Evolutionary conservation across 2,113 vertebrate species (phyloP), one percentile per base, ranked within the genome.

Genomic region (Chlorodrepanis virens): DNA sequence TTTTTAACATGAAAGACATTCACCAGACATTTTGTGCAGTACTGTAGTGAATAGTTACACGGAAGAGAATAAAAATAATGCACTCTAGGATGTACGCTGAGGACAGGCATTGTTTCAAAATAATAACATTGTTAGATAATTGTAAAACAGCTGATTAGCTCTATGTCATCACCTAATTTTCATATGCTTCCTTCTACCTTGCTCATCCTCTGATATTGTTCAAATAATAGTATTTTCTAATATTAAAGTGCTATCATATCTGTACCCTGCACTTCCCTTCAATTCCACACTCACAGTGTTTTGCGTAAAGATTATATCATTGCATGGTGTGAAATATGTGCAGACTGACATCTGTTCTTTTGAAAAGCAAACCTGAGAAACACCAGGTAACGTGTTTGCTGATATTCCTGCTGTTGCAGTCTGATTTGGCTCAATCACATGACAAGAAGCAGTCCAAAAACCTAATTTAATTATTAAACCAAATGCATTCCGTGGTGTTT

Each of bases 381-480:
- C 2, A 44, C 47, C 6, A 5, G 33, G n/a, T 39, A 77, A 90
- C 5, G 8, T 17, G 4, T 85, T 69, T 33, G 39, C 74, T 61
- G 42, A 10, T 21, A 47, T 44, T 60, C n/a, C 33, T 50, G 14
- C 13, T 64, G 5, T 31, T 70, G 49, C 25, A 29, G 11, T 18
- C 33, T 50, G 17, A 29, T 74, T 81, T 60, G 21, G 79, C 40
- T 88, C 80, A 90, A 28, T 61, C 68, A 16, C 39, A 50, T 13
- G 20, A 19, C 21, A 95, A 93, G 52, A 71, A 89, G 60, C 54
- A 54, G 63, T 24, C 53, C 74, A 60, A 76, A 97, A 96, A 94
- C 20, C 31, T 83, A 92, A 96, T 95, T 96, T 83, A 80, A 94
- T 94, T 96, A 84, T 95, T 96, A 74, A 96, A 96, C 83, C 67